These are phyloP conservation scores for Campoletis raptor DNA, from an alignment of 2,888 invertebrate species.

Conservation along the genomic window DNA sequence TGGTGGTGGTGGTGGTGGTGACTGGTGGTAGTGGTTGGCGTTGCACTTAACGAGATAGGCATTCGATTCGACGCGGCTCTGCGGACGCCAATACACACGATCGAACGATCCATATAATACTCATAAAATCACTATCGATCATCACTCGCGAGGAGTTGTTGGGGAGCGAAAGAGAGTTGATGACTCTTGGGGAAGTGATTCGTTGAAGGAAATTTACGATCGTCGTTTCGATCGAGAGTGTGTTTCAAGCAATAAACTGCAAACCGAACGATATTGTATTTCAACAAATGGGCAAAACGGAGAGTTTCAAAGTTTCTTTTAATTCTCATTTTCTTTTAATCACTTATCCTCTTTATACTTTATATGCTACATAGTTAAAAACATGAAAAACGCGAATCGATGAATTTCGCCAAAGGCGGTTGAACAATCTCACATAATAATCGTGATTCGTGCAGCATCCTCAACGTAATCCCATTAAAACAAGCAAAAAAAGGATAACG, in stretches of 20 bases:
- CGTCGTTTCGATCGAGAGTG: conserved; percentile 21
- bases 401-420: not conserved
- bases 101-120: conserved; percentile 26
- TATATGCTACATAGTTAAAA: not conserved
- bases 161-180: not conserved
- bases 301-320: not conserved
- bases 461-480: conserved; percentile 25
- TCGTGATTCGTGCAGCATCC: conserved; percentile 35
- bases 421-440: conserved; percentile 25
- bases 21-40: not conserved
- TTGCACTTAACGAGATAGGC: conserved; percentile 37
- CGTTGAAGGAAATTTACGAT: conserved; percentile 30
- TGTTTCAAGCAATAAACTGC: not conserved
- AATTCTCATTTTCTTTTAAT: not conserved
- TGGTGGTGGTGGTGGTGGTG: conserved; percentile 2
- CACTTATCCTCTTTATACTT: not conserved
- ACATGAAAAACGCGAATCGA: not conserved
- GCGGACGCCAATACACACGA: conserved; percentile 12
- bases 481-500: conserved; percentile 1
- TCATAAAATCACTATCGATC: conserved; percentile 43
- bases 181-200: conserved; percentile 26
- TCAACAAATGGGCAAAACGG: not conserved
- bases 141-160: conserved; percentile 13
- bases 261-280: conserved; percentile 6
- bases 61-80: conserved; percentile 36